Base-by-base conservation (phyloP, 2,113 vertebrate species). In the Sakesphorus luctuosus region DNA sequence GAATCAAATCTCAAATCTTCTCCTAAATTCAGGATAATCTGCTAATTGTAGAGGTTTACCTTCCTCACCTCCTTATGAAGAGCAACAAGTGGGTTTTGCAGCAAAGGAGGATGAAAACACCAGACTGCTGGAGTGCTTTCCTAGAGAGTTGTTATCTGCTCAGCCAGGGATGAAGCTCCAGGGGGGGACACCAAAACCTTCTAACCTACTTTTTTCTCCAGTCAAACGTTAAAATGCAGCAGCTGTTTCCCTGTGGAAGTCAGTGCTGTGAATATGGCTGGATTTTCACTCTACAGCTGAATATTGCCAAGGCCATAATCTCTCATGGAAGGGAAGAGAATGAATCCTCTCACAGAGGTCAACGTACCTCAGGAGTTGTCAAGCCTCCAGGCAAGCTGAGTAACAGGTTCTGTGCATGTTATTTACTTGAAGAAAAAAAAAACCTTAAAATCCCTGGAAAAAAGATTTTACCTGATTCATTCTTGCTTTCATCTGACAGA, bases 181-280 rank as follows among this genome's bases (percentile, higher is more conserved):
- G 40, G 74, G 82, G 82, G 69, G 63, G 40, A 83, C 79, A 87
- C 43, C 83, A 94, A 74, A 91, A 87, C 84, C 93, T 92, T 84
- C 86, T 94, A 96, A 94, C 91, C 91, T 81, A 93, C 80, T 92
- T 94, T 90, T 52, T 76, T 71, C 72, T 90, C 36, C 61, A 87
- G 52, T 82, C 87, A 94, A 47, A 94, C 26, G 52, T 71, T 78
- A 81, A 95, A 94, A 94, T 61, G 61, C 77, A 91, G 84, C 69
- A 87, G 77, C 86, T 75, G 62, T 53, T 87, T 71, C 61, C 65
- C n/a, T 3, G 1, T 9, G 20, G 65, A 91, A 91, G 68, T 47
- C 19, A 77, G 7, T 18, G 35, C 68, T 93, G 65, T 23, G 77
- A 93, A 55, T 33, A 58, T 1, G 1, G 58, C 56, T 49, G n/a